Evolutionary conservation across 1,140 invertebrate species (phyloP).

Genomic region (Ectropis grisescens): DNA sequence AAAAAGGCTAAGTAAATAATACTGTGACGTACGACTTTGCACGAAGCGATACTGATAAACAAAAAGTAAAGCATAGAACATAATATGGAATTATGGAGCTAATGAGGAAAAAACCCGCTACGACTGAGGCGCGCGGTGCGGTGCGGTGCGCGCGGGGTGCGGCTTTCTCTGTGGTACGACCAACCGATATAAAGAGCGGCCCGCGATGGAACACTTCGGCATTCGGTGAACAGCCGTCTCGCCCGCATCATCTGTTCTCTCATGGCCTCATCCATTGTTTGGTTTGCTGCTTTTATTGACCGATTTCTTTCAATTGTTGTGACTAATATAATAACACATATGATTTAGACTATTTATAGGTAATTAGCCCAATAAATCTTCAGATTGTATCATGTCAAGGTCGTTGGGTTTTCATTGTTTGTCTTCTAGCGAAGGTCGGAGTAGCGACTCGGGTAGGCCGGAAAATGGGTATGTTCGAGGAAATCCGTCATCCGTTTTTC

Average conservation of each 20-base stretch:
- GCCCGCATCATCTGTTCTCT: conserved; percentile 46
- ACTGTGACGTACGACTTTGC: too few species aligned
- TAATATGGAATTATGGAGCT: conserved; percentile 47
- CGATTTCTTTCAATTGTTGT: conserved; percentile 34
- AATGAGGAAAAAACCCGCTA: conserved; percentile 67
- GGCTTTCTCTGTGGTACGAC: conserved; percentile 57
- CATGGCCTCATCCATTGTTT: conserved; percentile 34
- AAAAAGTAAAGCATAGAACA: conserved; percentile 39
- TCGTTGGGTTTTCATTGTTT: conserved; percentile 59
- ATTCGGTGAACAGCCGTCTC: conserved; percentile 66
- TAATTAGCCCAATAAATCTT: conserved; percentile 53
- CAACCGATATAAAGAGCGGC: conserved; percentile 60
- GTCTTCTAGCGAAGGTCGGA: conserved; percentile 61
- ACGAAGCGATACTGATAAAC: conserved; percentile 45
- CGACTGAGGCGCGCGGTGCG: conserved; percentile 24
- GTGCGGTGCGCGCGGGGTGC: conserved; percentile 42
- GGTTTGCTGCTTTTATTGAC: conserved; percentile 22
- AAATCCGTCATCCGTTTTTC: conserved; percentile 61
- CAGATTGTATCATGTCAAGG: conserved; percentile 59
- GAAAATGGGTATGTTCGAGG: conserved; percentile 47
- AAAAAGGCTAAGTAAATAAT: too few species aligned
- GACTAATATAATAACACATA: conserved; percentile 46
- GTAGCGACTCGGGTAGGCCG: conserved; percentile 40
- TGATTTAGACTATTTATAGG: conserved; percentile 49
- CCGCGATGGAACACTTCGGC: conserved; percentile 59